Evolutionary conservation across 2,113 vertebrate genomes (phyloP).

Genomic region (Etheostoma spectabile): DNA sequence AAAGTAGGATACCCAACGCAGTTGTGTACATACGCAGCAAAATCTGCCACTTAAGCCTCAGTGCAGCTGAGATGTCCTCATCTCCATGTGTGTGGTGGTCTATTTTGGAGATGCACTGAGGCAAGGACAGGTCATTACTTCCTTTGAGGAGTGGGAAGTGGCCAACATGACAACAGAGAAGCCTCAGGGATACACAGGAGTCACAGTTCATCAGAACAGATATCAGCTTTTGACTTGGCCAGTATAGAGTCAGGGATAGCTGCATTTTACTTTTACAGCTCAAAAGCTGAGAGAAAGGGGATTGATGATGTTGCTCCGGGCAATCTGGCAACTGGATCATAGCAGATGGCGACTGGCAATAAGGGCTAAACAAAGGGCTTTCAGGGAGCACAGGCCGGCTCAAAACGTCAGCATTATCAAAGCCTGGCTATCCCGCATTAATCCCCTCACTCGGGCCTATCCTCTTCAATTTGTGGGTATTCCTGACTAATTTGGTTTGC

Average conservation of each 20-base stretch:
- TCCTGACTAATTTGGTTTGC: conserved; percentile 34
- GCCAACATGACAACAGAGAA: conserved; percentile 35
- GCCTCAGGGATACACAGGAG: conserved; percentile 12
- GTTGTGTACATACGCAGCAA: conserved; percentile 9
- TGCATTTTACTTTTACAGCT: conserved; percentile 59
- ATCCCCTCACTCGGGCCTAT: conserved; percentile 38
- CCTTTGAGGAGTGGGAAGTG: conserved; percentile 54
- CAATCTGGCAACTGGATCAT: conserved; percentile 69
- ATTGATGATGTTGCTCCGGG: conserved; percentile 59
- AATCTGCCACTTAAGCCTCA: conserved; percentile 36
- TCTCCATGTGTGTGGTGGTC: conserved; percentile 28
- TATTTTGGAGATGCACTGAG: conserved; percentile 55
- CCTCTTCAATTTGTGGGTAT: conserved; percentile 35
- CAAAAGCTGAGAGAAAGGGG: conserved; percentile 51
- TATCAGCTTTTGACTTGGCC: conserved; percentile 23
- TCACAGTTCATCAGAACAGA: conserved; percentile 41
- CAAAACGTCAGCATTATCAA: conserved; percentile 66
- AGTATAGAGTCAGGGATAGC: conserved; percentile 37
- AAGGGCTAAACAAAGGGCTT: conserved; percentile 72
- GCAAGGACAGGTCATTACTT: conserved; percentile 61
- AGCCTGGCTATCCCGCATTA: conserved; percentile 58
- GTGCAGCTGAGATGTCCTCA: conserved; percentile 17
- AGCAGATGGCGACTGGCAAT: conserved; percentile 72
- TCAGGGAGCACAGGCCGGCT: conserved; percentile 49
- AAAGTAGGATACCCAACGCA: conserved; percentile 8